Base-by-base conservation (phyloP, 1,140 invertebrate genomes). In the Orius laevigatus region DNA sequence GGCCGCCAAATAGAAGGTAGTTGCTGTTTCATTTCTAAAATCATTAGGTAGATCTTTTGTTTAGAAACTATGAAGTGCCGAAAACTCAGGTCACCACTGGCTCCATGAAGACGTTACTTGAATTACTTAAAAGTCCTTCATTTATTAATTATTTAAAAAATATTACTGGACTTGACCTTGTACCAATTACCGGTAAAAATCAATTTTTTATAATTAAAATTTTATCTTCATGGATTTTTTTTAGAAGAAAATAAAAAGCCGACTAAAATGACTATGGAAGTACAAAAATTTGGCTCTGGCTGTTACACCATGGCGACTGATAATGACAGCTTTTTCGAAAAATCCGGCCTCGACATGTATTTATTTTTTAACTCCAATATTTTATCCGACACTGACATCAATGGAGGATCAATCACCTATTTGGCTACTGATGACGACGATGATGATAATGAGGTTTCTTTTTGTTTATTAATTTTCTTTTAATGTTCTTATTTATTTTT, bases 1-100 rank as follows among this genome's bases (percentile, higher is more conserved):
- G 53, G 18, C 53, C 53, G n/a, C 25, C 53, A 8, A 55, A 55
- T 31, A 33, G 43, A 36, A 52, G 53, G 53, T 55, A 49, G 25
- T 15, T 47, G 16, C 5, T 14, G 3, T 43, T 43, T 43, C 41
- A 10, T n/a, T n/a, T n/a, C n/a, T n/a, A n/a, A n/a, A n/a, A n/a
- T n/a, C n/a, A n/a, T n/a, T n/a, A n/a, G n/a, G n/a, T n/a, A n/a
- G n/a, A n/a, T n/a, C 38, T 25, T 25, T 25, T 25, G 3, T 25
- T 4, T 25, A 25, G 25, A 25, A 25, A 25, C 8, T 25, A 25
- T 25, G 25, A 25, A 25, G 25, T 25, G 25, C 25, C 25, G 8
- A 25, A 25, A 25, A 25, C 25, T 25, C 25, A 25, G 8, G 25
- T 25, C 8, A 25, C 25, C 25, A 25, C 36, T 31, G 32, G 33